Evolutionary conservation across 2,888 invertebrate genomes (phyloP).

Genomic region (Melolontha melolontha): DNA sequence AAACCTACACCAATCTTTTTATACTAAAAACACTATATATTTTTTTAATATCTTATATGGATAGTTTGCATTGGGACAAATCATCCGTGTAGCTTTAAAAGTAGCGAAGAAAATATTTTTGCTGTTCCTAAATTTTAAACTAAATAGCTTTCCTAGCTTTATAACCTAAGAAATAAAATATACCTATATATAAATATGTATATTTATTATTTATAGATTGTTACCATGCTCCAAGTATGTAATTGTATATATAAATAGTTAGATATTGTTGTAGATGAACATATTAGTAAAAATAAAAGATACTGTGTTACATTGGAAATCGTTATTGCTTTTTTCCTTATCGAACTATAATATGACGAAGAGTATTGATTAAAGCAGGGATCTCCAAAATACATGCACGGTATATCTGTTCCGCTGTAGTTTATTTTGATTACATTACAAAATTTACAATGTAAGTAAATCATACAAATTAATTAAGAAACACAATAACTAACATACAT

Average conservation of each 20-base stretch:
- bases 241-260: slow-evolving; percentile 29
- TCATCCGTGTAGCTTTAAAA: slow-evolving; percentile 36
- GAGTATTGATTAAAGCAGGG: no score
- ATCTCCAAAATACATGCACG: no score
- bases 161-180: slow-evolving; percentile 30
- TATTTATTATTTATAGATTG: slow-evolving; percentile 42
- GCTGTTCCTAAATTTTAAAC: slow-evolving; percentile 40
- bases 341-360: no score
- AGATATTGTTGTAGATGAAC: slow-evolving; percentile 23
- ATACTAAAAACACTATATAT: not conserved
- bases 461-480: no score
- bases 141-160: slow-evolving; percentile 40
- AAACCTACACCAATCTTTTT: no score
- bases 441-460: no score
- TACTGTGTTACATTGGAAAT: no score
- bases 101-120: slow-evolving; percentile 36
- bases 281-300: slow-evolving; percentile 12
- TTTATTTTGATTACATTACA: no score
- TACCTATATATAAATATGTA: slow-evolving; percentile 31
- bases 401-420: no score
- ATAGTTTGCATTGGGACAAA: slow-evolving; percentile 2
- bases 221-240: slow-evolving; percentile 35
- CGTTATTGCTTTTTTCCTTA: no score
- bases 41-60: slow-evolving; percentile 17
- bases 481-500: no score